Evolutionary conservation across 1,140 invertebrate genomes (phyloP), one percentile per base, ranked within the genome.

Genomic region (Carcinoscorpius rotundicauda): DNA sequence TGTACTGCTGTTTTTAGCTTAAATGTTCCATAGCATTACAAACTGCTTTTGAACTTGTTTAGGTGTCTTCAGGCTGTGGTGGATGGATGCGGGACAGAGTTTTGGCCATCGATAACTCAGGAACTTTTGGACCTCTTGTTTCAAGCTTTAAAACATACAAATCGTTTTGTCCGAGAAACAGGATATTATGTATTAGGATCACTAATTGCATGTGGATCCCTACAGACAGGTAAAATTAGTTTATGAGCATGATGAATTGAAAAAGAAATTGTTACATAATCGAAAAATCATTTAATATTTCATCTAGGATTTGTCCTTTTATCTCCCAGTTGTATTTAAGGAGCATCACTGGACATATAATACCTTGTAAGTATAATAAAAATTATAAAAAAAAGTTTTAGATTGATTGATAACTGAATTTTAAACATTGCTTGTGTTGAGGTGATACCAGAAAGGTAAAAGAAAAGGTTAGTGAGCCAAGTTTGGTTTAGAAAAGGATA

Each of bases 91-190:
- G 79, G 78, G 29, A 67, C 74, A 11, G 69, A 71, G 51, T 82
- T 82, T 69, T 76, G 80, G 63, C 64, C 71, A 3, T 78, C 73
- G 71, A 78, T 78, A 8, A 74, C 75, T 64, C 75, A 80, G 68
- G 78, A 82, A 49, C 72, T 83, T 52, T 64, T 83, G 49, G 73
- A 80, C 51, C 71, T 82, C 4, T 76, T 82, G 56, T 81, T 81
- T 64, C 68, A 74, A 52, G 75, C 79, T 5, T 68, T 82, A 49
- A 75, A 69, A 3, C 81, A 83, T 70, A 78, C 79, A 49, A 82
- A 82, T 72, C 75, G 81, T 63, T 83, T 82, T 76, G 80, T 82
- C 6, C 65, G 81, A 65, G 81, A 83, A 71, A 82, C 81, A 55
- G 81, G 81, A 6, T 83, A 76, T 71, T 79, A 78, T 71, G 78